These are phyloP conservation scores for Chaenocephalus aceratus DNA, from an alignment of 2,113 vertebrate species.

Conservation along the genomic window DNA sequence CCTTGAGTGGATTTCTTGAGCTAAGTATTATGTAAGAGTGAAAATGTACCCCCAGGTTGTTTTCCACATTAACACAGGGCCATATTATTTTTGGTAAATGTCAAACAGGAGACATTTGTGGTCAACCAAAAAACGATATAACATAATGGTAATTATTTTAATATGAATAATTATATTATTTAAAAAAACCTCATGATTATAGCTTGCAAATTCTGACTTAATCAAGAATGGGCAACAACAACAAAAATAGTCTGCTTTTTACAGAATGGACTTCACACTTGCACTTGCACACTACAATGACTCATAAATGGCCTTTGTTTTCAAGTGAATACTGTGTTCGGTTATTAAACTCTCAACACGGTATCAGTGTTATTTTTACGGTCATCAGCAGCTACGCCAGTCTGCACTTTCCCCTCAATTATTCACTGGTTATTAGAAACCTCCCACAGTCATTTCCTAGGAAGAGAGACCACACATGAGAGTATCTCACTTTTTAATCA, in stretches of 20 bases:
- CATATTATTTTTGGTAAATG: not conserved
- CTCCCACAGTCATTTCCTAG: conserved; percentile 62
- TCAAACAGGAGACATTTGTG: conserved; percentile 1
- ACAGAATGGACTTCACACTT: conserved; percentile 35
- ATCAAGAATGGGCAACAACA: not conserved
- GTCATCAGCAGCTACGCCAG: not conserved
- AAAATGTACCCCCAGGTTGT: conserved; percentile 21
- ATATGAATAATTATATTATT: not conserved
- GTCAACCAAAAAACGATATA: not conserved
- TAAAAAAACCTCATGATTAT: not conserved
- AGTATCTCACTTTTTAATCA: not conserved
- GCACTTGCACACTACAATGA: not conserved
- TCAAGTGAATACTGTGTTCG: conserved; percentile 11
- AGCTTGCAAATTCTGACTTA: not conserved
- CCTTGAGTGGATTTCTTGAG: not conserved
- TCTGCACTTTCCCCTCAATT: conserved; percentile 21
- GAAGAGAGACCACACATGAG: conserved; percentile 37
- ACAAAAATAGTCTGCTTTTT: not conserved
- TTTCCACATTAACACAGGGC: not conserved
- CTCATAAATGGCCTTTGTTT: conserved; percentile 35
- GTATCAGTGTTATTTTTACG: not conserved
- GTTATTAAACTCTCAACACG: not conserved
- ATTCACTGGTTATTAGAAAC: conserved; percentile 43
- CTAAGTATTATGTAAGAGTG: not conserved
- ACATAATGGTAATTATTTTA: not conserved